phyloP scores from a whole-genome alignment of 1,140 invertebrate genomes.

The Drosophila littoralis region DNA sequence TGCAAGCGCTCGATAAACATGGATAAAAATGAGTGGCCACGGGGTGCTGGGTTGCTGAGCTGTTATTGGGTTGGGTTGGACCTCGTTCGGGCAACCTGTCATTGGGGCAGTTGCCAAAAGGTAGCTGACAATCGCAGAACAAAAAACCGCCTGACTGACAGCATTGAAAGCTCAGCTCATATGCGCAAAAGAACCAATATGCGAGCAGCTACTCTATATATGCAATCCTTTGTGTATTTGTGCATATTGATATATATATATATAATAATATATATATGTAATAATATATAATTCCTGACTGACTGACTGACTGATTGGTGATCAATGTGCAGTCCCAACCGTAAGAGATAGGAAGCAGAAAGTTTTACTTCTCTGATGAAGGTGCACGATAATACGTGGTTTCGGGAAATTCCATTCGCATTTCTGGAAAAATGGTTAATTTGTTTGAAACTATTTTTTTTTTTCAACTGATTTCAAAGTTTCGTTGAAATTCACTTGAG shows the following conservation, averaged over 20 bases:
- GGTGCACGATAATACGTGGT: no score
- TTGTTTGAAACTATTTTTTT: no score
- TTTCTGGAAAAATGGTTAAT: no score
- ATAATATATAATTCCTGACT: background rate
- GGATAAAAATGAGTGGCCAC: background rate
- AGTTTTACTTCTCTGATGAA: no score
- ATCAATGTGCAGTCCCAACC: no score
- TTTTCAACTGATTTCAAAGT: no score
- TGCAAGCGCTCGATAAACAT: constrained; percentile 33
- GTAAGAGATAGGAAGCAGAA: no score
- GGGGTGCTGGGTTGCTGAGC: background rate
- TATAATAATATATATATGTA: background rate
- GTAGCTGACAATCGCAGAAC: constrained; percentile 8
- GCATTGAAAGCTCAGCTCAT: constrained; percentile 3
- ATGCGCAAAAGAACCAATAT: background rate
- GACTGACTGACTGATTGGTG: no score
- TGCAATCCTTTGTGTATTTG: background rate
- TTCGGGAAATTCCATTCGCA: no score
- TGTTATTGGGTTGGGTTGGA: no score
- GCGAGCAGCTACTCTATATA: background rate
- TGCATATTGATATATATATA: background rate
- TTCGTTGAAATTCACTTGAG: no score
- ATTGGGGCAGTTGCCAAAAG: background rate
- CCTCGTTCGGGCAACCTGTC: background rate
- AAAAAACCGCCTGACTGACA: constrained; percentile 2